Evolutionary conservation across 2,113 vertebrate genomes (phyloP).

Genomic region (Ranitomeya imitator): DNA sequence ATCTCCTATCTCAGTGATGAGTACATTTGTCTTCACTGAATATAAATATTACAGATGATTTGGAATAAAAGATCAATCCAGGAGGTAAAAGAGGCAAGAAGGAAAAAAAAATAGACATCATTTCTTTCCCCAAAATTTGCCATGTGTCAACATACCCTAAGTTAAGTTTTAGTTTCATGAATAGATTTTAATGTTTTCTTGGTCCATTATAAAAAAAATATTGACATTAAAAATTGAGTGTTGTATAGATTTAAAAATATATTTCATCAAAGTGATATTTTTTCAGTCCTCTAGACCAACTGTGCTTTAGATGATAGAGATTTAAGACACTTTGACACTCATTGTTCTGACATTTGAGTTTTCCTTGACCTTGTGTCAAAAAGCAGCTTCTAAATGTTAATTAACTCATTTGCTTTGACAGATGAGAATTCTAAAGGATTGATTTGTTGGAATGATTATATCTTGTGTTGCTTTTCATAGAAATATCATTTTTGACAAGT

Average conservation of each 20-base stretch:
- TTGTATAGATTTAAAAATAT: not conserved
- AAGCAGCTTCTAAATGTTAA: slow-evolving; percentile 39
- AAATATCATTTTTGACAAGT: not conserved
- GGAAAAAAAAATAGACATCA: no score
- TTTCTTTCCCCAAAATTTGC: no score
- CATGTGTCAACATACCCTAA: no score
- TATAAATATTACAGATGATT: no score
- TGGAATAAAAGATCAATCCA: no score
- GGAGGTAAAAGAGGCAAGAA: no score
- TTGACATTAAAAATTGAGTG: no score
- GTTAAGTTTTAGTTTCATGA: no score
- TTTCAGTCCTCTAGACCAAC: not conserved
- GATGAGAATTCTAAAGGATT: not conserved
- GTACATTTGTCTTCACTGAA: no score
- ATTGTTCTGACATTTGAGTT: slow-evolving; percentile 40
- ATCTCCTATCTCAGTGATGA: no score
- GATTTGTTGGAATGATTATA: slow-evolving; percentile 5
- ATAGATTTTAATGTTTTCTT: no score
- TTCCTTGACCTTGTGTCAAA: slow-evolving; percentile 36
- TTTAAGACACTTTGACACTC: slow-evolving; percentile 11
- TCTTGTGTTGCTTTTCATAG: not conserved
- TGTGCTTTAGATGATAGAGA: not conserved
- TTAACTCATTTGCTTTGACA: slow-evolving; percentile 43
- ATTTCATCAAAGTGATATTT: not conserved
- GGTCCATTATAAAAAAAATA: no score